These are phyloP conservation scores for Petromus typicus DNA, from an alignment of 2,113 vertebrate species.

Conservation along the genomic window DNA sequence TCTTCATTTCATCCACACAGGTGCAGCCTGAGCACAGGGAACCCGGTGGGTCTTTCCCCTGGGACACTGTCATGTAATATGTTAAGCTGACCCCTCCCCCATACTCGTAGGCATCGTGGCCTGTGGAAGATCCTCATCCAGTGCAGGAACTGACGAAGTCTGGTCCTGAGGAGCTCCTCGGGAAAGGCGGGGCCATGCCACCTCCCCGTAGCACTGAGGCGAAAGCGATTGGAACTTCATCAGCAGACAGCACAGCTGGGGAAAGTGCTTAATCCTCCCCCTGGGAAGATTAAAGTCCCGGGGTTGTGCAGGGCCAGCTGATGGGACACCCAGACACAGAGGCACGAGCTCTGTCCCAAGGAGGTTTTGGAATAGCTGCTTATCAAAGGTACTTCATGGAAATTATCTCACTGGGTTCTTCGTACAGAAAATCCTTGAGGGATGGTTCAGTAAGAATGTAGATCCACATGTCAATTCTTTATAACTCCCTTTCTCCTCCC, in stretches of 20 bases:
- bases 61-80: not conserved
- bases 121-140: not conserved
- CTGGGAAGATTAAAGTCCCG: no score
- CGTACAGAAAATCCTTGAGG: not conserved
- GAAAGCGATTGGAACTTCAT: not conserved
- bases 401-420: not conserved
- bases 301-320: no score
- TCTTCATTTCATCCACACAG: not conserved
- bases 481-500: not conserved
- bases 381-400: not conserved
- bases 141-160: not conserved
- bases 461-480: not conserved
- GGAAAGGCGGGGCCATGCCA: not conserved
- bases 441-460: not conserved
- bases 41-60: not conserved
- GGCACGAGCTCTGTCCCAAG: not conserved
- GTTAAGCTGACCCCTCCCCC: not conserved
- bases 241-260: not conserved
- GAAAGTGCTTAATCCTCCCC: no score
- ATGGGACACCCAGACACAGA: not conserved
- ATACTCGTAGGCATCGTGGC: not conserved
- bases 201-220: not conserved
- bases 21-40: not conserved
- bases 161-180: not conserved
- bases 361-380: not conserved